Evolutionary conservation across 2,113 vertebrate genomes (phyloP).

Genomic region (Syngnathus floridae): DNA sequence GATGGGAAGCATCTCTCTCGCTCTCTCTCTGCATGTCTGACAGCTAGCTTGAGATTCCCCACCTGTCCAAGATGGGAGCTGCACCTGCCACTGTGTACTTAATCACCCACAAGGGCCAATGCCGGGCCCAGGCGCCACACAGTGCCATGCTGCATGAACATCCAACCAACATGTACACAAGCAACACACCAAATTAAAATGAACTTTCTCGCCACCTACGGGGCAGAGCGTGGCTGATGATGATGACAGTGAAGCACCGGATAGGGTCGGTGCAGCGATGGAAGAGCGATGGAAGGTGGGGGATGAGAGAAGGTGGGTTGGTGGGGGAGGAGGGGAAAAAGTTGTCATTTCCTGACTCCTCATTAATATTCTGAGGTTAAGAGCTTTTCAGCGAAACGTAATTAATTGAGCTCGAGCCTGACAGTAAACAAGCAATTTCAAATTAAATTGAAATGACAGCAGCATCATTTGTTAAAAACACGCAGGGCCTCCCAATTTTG

Average conservation of each 20-base stretch:
- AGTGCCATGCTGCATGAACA: slow-evolving; percentile 31
- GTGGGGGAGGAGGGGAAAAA: slow-evolving; percentile 67
- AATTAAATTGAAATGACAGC: slow-evolving; percentile 99
- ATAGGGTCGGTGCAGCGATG: slow-evolving; percentile 39
- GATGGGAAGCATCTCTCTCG: slow-evolving; percentile 45
- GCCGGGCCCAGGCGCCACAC: slow-evolving; percentile 56
- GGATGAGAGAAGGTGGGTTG: slow-evolving; percentile 25
- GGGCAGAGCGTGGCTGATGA: slow-evolving; percentile 54
- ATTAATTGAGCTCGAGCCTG: slow-evolving; percentile 99
- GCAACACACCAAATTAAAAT: slow-evolving; percentile 84
- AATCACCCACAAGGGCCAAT: slow-evolving; percentile 67
- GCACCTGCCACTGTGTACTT: slow-evolving; percentile 76
- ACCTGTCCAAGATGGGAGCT: slow-evolving; percentile 73
- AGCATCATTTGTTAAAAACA: slow-evolving; percentile 96
- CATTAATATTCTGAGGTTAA: slow-evolving; percentile 99
- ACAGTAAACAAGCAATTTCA: slow-evolving; percentile 99
- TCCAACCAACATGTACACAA: slow-evolving; percentile 3
- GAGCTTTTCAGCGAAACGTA: slow-evolving; percentile 99
- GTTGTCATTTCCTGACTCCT: slow-evolving; percentile 99
- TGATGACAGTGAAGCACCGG: slow-evolving; percentile 50
- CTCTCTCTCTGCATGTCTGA: slow-evolving; percentile 54
- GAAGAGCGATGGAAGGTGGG: slow-evolving; percentile 34
- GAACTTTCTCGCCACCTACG: slow-evolving; percentile 90
- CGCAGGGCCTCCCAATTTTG: slow-evolving; percentile 90
- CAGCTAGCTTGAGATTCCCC: slow-evolving; percentile 72